A percentile compares a stretch with the other conserved stretches of the same genome.
Conservation (phyloP, 2,797 vertebrate species). For the Xerus rutilus region DNA sequence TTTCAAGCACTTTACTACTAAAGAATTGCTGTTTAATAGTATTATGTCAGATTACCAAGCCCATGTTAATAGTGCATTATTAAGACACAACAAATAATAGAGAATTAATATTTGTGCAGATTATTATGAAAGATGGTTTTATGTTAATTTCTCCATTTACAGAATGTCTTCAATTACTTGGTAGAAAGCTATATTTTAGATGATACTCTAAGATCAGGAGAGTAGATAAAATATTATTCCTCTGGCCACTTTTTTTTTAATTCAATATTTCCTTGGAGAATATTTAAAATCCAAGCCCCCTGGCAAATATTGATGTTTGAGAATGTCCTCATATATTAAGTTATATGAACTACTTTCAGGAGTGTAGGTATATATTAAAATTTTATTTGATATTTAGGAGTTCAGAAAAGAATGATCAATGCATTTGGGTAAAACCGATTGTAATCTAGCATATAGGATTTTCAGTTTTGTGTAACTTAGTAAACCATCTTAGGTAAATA, state of each 20-base stretch:
- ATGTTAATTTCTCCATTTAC: neutral
- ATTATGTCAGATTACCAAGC: neutral
- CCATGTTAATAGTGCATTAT: slow-evolving; percentile 27
- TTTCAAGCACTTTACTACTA: slow-evolving; percentile 49
- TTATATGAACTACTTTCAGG: neutral
- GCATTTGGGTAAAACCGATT: neutral
- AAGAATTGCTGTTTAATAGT: slow-evolving; percentile 49
- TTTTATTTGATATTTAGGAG: neutral
- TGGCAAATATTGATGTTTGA: neutral
- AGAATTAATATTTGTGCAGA: slow-evolving; percentile 26
- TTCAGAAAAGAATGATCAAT: neutral
- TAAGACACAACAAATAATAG: slow-evolving; percentile 21
- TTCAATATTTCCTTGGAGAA: neutral
- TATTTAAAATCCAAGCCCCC: neutral
- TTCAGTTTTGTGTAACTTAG: neutral
- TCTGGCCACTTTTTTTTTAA: slow-evolving; percentile 21
- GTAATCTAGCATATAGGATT: neutral
- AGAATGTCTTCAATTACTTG: neutral
- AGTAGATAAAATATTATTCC: neutral
- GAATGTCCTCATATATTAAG: neutral
- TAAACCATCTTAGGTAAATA: neutral
- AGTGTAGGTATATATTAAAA: neutral
- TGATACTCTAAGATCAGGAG: neutral
- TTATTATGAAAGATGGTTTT: slow-evolving; percentile 11
- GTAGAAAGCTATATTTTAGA: neutral